These are phyloP conservation scores for Macrosiphum euphorbiae DNA, from an alignment of 2,888 invertebrate species.

Conservation along the genomic window DNA sequence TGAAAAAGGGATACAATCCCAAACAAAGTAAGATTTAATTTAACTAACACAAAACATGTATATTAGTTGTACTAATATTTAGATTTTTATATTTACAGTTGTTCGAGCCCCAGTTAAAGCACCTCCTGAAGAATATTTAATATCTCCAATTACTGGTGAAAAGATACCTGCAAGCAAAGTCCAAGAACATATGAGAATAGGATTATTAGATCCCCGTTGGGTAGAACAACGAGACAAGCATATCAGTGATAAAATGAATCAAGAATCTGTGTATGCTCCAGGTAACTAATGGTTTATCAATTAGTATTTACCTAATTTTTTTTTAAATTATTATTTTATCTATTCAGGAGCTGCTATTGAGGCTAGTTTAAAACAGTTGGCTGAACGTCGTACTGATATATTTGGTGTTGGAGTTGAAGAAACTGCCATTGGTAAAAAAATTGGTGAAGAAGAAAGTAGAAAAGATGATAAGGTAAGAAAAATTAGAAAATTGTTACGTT, in stretches of 20 bases:
- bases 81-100: conserved; percentile 8
- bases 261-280: conserved; percentile 85
- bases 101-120: conserved; percentile 74
- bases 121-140: conserved; percentile 87
- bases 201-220: conserved; percentile 96
- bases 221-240: conserved; percentile 96
- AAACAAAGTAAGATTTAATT: conserved; percentile 76
- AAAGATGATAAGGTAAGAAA: conserved; percentile 80
- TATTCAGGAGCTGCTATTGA: conserved; percentile 87
- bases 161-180: conserved; percentile 97
- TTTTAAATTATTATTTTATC: not conserved
- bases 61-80: not conserved
- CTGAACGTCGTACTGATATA: conserved; percentile 99
- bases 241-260: conserved; percentile 92
- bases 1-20: conserved; percentile 97
- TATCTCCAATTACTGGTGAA: conserved; percentile 98
- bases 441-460: conserved; percentile 88
- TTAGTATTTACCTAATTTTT: not conserved
- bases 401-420: conserved; percentile 99
- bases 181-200: conserved; percentile 98
- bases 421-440: conserved; percentile 98
- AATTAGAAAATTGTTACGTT: not conserved
- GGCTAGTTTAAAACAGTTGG: conserved; percentile 93
- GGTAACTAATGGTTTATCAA: conserved; percentile 70
- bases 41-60: not conserved